phyloP scores from a whole-genome alignment of 2,113 vertebrate genomes.

The Planiliza haematocheilus region DNA sequence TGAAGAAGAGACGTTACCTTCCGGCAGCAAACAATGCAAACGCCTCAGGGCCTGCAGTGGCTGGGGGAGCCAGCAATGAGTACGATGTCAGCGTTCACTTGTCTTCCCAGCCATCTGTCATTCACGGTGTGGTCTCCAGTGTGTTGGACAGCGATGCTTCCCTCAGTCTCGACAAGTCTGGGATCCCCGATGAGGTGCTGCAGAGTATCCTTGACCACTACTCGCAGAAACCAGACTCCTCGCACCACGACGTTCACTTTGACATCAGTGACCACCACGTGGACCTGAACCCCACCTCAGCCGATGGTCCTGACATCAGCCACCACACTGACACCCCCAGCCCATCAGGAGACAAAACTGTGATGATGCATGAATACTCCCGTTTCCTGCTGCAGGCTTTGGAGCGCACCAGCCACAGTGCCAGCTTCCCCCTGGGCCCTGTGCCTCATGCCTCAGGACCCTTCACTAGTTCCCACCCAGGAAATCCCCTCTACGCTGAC shows the following conservation, averaged over 20 bases:
- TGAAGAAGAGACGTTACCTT: constrained; percentile 97
- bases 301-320: constrained; percentile 86
- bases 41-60: constrained; percentile 23
- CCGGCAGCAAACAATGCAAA: constrained; percentile 84
- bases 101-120: constrained; percentile 91
- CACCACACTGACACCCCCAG: constrained; percentile 83
- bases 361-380: constrained; percentile 96
- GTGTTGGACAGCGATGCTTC: constrained; percentile 90
- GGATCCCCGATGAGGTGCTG: constrained; percentile 96
- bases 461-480: constrained; percentile 87
- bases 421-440: constrained; percentile 89
- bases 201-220: constrained; percentile 98
- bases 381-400: constrained; percentile 99
- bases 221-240: constrained; percentile 89
- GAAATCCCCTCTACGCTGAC: constrained; percentile 91
- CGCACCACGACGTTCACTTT: constrained; percentile 92
- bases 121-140: constrained; percentile 89
- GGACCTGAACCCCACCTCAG: constrained; percentile 86
- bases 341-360: constrained; percentile 89
- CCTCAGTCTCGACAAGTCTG: constrained; percentile 93
- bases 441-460: constrained; percentile 88
- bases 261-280: constrained; percentile 92
- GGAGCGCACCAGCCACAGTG: constrained; percentile 96
- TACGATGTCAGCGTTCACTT: constrained; percentile 91
- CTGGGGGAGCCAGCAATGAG: constrained; percentile 82